Conservation (phyloP, 1,140 invertebrate genomes). For the Thaumetopoea pityocampa region DNA sequence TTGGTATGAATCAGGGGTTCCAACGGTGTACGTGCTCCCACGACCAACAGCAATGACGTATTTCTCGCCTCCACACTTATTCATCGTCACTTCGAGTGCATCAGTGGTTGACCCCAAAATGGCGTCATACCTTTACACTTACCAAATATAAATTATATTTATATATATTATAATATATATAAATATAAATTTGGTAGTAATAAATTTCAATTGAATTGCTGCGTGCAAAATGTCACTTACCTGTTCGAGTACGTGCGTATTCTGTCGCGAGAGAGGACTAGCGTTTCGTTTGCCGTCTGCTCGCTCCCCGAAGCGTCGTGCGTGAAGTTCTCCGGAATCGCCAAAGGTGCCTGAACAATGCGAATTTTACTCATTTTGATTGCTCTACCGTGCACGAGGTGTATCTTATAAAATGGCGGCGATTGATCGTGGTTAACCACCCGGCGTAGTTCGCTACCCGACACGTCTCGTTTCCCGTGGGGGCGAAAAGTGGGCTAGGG, state of each 20-base stretch:
- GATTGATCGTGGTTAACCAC: not conserved
- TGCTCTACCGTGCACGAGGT: too few relatives aligned
- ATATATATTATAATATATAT: not conserved
- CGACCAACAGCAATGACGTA: too few relatives aligned
- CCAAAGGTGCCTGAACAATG: conserved; percentile 36
- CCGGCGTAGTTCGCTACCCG: too few relatives aligned
- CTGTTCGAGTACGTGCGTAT: conserved; percentile 41
- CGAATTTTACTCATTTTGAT: not conserved
- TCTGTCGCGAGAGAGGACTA: conserved; percentile 26
- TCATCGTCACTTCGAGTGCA: not conserved
- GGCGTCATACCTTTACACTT: not conserved
- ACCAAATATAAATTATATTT: not conserved
- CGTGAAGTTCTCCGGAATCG: conserved; percentile 43
- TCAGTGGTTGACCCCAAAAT: too few relatives aligned
- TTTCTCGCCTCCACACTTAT: too few relatives aligned
- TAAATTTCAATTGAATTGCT: not conserved
- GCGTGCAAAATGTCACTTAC: too few relatives aligned
- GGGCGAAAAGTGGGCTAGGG: too few relatives aligned
- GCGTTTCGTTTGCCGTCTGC: conserved; percentile 30
- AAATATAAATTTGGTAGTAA: not conserved
- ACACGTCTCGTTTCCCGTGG: too few relatives aligned
- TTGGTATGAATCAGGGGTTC: not conserved
- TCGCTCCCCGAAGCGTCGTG: conserved; percentile 22
- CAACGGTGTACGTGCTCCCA: too few relatives aligned
- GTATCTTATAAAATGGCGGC: not conserved